Evolutionary conservation across 2,113 vertebrate genomes (phyloP), one percentile per base, ranked within the genome.

Genomic region (Pollachius pollachius): DNA sequence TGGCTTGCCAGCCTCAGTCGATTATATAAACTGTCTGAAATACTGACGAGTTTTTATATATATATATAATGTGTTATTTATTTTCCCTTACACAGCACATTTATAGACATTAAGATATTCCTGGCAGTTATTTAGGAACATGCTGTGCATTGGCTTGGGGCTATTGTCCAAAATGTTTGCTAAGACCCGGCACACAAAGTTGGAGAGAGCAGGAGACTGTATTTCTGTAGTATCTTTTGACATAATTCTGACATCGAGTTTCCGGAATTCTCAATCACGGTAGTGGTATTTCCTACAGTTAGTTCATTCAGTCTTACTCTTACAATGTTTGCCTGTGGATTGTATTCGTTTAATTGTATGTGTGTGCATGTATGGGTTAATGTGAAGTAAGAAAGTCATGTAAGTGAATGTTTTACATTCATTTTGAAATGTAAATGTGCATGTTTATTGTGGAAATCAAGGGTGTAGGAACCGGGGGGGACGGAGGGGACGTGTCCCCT

Each of bases 201-300:
- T 62, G 84, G 82, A 82, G 83, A 80, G 77, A 70, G 81, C 68
- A 76, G 74, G 84, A 80, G 30, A 30, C 27, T 27, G 4, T 27
- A 76, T 78, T 70, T 75, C 71, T 80, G 71, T 74, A 68, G 71
- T 70, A 74, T 82, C 81, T 71, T 84, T 77, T 85, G 84, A 85
- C 78, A 84, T 81, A 82, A 84, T 72, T 57, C 79, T 78, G 87
- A 81, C 86, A 82, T 70, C 83, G 74, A 64, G 69, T 71, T 84
- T 76, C 83, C 76, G 66, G 68, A 82, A 72, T 71, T 82, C 69
- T 78, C 64, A 48, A 60, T 12, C 15, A 21, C 27, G 63, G 69
- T 65, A 56, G 15, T 56, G 0, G 65, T 18, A 17, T 52, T 67
- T 54, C 68, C 71, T n/a, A 37, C 13, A 34, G 52, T 17, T 57